These are phyloP conservation scores for Ischnura elegans DNA, from an alignment of 2,888 invertebrate species.

Conservation along the genomic window DNA sequence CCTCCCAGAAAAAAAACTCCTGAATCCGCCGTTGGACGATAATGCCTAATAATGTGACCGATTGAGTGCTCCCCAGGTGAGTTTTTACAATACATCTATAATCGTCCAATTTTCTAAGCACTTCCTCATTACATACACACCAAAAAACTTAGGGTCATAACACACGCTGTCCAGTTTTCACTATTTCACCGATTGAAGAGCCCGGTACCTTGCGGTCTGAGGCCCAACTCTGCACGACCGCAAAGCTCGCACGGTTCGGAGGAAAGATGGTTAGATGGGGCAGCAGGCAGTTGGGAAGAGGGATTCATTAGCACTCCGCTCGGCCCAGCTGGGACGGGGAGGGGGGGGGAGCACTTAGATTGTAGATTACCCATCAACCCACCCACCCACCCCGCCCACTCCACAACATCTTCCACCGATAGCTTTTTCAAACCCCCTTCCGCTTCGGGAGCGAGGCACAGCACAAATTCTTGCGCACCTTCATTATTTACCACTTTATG, in stretches of 20 bases:
- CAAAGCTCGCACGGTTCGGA: constrained; percentile 27
- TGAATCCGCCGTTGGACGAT: no score
- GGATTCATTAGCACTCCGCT: constrained; percentile 58
- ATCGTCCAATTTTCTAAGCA: no score
- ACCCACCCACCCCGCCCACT: not conserved
- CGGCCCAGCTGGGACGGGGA: not conserved
- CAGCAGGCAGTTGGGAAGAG: not conserved
- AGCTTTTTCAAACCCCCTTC: not conserved
- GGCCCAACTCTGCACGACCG: not conserved
- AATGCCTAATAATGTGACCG: no score
- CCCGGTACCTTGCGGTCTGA: not conserved
- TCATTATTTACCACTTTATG: constrained; percentile 51
- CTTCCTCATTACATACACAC: no score
- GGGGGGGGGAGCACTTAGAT: not conserved
- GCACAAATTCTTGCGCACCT: constrained; percentile 27
- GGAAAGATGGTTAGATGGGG: not conserved
- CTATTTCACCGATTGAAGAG: not conserved
- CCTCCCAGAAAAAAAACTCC: no score
- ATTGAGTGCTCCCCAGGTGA: no score
- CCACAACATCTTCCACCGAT: not conserved
- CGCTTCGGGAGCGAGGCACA: not conserved
- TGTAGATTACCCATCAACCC: not conserved
- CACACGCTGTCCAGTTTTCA: not conserved
- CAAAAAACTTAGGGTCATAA: no score
- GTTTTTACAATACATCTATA: no score